Evolutionary conservation across 2,797 vertebrate species (phyloP).

Genomic region (Serranus cabrilla): DNA sequence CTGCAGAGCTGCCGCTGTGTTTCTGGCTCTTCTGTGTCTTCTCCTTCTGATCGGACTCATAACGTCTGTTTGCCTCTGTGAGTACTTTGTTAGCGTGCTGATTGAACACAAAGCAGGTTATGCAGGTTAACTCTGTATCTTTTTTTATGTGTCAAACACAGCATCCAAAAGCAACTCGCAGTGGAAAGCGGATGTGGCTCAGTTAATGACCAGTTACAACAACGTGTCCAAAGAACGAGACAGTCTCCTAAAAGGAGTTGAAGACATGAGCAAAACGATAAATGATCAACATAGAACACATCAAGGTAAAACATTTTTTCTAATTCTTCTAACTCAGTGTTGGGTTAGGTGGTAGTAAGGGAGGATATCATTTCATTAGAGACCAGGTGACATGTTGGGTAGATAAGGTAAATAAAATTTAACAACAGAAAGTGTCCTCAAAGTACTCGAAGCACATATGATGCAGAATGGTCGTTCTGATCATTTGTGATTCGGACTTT

Average conservation of each 20-base stretch:
- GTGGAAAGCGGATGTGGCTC: slow-evolving; percentile 2
- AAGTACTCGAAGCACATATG: too few species aligned
- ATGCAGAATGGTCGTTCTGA: too few species aligned
- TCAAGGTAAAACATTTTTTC: slow-evolving; percentile 2
- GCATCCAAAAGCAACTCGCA: slow-evolving; percentile 5
- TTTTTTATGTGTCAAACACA: slow-evolving; percentile 5
- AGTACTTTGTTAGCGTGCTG: slow-evolving; percentile 3
- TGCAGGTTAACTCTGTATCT: neutral
- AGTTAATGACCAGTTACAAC: slow-evolving; percentile 21
- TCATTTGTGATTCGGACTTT: too few species aligned
- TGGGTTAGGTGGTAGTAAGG: too few species aligned
- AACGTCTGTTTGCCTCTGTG: neutral
- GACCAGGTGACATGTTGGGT: too few species aligned
- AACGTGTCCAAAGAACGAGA: rapidly evolving
- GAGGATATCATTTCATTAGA: too few species aligned
- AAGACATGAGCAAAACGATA: neutral
- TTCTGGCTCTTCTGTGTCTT: slow-evolving; percentile 17
- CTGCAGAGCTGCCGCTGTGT: neutral
- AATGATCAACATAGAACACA: neutral
- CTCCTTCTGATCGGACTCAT: slow-evolving; percentile 9
- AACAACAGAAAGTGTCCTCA: too few species aligned
- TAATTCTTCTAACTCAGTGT: neutral
- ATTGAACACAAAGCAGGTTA: neutral
- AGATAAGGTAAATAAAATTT: too few species aligned
- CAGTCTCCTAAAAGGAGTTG: neutral